Evolutionary conservation across 1,140 invertebrate species (phyloP), one percentile per base, ranked within the genome.

Genomic region (Asobara japonica): DNA sequence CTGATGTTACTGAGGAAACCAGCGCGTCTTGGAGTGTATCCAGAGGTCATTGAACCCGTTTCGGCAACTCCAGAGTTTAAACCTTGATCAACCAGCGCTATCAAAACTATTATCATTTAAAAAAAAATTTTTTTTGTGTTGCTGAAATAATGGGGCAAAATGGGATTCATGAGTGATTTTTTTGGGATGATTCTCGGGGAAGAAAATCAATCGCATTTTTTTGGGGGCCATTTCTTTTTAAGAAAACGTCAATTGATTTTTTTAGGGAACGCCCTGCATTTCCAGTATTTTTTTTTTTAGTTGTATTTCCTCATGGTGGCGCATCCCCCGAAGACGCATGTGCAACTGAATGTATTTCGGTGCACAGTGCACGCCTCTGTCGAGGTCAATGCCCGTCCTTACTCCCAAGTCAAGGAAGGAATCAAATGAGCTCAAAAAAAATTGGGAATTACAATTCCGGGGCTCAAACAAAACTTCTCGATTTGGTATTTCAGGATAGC

Each of bases 321-420:
- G 41, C 38, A 71, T 71, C 61, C 41, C 36, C 38, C 22, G 61
- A 65, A 65, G 38, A 56, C 25, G 31, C 38, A 65, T 51, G 64
- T 65, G 85, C 81, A 74, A 41, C 68, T 38, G 41, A 33, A 36
- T 38, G 61, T 68, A 74, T 65, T 71, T 71, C 61, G 68, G 68
- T 69, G 83, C 81, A 81, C 79, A 78, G 82, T 82, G 84, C 82
- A 85, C 80, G 79, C 83, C 77, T 78, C 77, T 69, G 79, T 77
- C 79, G 78, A 86, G 86, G 85, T 87, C 86, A 87, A 87, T 87
- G 86, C 84, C 85, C 86, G 86, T 87, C 84, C 86, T 87, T 87
- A 87, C 85, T 84, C 83, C 83, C 83, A 79, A 56, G 82, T 79
- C 81, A 83, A 85, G 84, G 83, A 84, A 84, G 78, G 79, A 80